These are phyloP conservation scores for Epinotia bilunana DNA, from an alignment of 2,888 invertebrate genomes.

Conservation along the genomic window DNA sequence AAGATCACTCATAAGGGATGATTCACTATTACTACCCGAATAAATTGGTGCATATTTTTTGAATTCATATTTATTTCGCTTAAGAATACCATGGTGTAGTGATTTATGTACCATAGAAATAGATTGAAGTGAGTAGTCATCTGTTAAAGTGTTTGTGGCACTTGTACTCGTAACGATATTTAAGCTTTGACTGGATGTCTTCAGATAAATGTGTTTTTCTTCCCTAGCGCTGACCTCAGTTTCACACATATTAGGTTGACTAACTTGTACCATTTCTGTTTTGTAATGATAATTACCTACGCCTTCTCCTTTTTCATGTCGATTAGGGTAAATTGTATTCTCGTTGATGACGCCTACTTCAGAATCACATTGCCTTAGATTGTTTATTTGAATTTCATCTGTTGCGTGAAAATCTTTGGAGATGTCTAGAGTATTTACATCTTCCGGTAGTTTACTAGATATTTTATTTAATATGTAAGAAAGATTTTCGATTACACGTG, in stretches of 20 bases:
- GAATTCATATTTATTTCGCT: slow-evolving; percentile 5
- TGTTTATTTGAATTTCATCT: neutral
- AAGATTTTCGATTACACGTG: slow-evolving; percentile 51
- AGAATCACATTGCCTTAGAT: neutral
- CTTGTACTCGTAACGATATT: neutral
- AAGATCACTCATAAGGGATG: slow-evolving; percentile 39
- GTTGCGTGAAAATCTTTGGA: neutral
- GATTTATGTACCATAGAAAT: neutral
- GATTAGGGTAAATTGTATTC: slow-evolving; percentile 57
- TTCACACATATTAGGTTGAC: neutral
- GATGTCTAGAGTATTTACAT: neutral
- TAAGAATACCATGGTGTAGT: neutral
- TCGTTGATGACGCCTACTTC: slow-evolving; percentile 34
- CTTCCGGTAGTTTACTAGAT: slow-evolving; percentile 39
- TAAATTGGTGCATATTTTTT: slow-evolving; percentile 47
- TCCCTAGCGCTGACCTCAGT: neutral
- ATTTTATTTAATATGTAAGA: slow-evolving; percentile 64
- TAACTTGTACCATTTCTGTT: neutral
- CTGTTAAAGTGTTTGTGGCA: slow-evolving; percentile 8
- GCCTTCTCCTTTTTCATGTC: slow-evolving; percentile 51
- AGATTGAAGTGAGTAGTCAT: slow-evolving; percentile 3
- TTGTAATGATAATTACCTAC: slow-evolving; percentile 18
- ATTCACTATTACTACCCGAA: slow-evolving; percentile 47
- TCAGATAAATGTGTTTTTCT: slow-evolving; percentile 10
- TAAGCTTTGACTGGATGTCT: neutral